These are phyloP conservation scores for Xiphophorus hellerii DNA, from an alignment of 2,113 vertebrate genomes.

Conservation along the genomic window DNA sequence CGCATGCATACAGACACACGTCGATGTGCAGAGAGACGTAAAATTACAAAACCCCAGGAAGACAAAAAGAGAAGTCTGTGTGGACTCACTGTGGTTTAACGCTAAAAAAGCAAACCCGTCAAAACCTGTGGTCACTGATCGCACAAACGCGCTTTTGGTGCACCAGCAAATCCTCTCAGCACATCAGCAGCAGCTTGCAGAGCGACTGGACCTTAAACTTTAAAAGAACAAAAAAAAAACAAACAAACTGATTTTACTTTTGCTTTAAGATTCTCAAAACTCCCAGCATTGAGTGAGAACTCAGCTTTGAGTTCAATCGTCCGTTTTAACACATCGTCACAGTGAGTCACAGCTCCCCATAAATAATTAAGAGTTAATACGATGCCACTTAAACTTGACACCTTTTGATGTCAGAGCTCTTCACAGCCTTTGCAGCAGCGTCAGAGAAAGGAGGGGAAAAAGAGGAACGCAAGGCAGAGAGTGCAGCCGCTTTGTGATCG, in stretches of 20 bases:
- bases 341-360: constrained; percentile 26
- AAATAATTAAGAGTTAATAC: constrained; percentile 57
- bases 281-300: background rate
- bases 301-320: background rate
- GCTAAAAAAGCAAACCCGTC: background rate
- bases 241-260: too few relatives aligned
- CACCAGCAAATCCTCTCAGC: background rate
- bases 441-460: background rate
- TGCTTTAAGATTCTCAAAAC: too few relatives aligned
- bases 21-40: background rate
- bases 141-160: background rate
- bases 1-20: background rate
- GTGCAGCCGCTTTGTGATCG: background rate
- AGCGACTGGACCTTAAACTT: too few relatives aligned
- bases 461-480: background rate
- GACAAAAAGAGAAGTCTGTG: constrained; percentile 1
- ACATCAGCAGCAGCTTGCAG: background rate
- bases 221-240: too few relatives aligned
- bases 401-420: constrained; percentile 31
- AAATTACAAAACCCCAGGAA: background rate
- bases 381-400: constrained; percentile 61
- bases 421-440: constrained; percentile 29
- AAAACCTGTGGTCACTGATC: background rate
- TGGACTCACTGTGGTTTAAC: background rate
- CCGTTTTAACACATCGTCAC: background rate